phyloP scores from a whole-genome alignment of 2,113 vertebrate species.

The Engystomops pustulosus region DNA sequence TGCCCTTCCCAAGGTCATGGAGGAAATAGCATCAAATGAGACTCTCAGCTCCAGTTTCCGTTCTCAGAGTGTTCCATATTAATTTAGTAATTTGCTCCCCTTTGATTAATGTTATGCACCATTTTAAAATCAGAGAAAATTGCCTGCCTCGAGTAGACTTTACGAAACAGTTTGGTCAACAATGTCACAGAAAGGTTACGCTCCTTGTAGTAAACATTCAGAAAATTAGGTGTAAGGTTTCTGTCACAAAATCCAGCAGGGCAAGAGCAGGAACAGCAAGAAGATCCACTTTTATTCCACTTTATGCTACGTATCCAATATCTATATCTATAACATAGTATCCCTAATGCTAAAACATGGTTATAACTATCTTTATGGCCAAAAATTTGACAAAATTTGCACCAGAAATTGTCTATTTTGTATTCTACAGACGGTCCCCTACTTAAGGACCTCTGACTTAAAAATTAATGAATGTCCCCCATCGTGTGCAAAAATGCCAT shows the following conservation, averaged over 20 bases:
- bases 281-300: neutral
- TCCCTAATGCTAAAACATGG: too few relatives aligned
- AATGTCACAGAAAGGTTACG: constrained; percentile 50
- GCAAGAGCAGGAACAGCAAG: neutral
- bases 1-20: constrained; percentile 44
- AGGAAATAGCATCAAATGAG: constrained; percentile 50
- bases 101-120: constrained; percentile 59
- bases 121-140: constrained; percentile 42
- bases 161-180: constrained; percentile 44
- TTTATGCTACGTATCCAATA: too few relatives aligned
- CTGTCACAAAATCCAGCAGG: neutral
- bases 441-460: too few relatives aligned
- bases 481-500: too few relatives aligned
- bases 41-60: constrained; percentile 26
- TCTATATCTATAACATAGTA: too few relatives aligned
- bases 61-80: constrained; percentile 50
- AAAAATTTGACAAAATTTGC: too few relatives aligned
- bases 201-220: neutral
- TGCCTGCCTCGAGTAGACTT: constrained; percentile 19
- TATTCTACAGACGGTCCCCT: too few relatives aligned
- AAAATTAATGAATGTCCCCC: too few relatives aligned
- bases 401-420: too few relatives aligned
- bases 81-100: constrained; percentile 53
- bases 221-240: neutral
- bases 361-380: too few relatives aligned